Conservation (phyloP, 2,113 vertebrate species). For the Lethenteron camtschaticum region DNA sequence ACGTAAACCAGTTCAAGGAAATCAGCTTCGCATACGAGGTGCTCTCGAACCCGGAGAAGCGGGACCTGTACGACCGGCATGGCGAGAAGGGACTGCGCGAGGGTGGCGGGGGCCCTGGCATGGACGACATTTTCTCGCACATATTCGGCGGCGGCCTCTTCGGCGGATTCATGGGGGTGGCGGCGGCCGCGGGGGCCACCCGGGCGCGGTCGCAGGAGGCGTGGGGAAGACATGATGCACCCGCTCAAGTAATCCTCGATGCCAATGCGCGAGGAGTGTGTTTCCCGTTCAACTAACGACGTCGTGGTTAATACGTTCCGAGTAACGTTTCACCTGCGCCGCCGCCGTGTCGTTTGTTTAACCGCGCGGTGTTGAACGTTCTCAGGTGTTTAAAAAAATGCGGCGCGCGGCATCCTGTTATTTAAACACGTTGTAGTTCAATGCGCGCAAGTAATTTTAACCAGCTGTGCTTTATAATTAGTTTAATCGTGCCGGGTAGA, state of each 20-base stretch:
- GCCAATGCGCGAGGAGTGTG: too few species aligned
- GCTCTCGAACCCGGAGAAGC: slow-evolving; percentile 80
- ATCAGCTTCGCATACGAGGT: slow-evolving; percentile 99
- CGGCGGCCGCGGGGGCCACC: slow-evolving; percentile 50
- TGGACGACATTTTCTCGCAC: slow-evolving; percentile 98
- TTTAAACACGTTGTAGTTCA: too few species aligned
- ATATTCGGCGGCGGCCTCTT: slow-evolving; percentile 95
- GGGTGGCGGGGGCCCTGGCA: slow-evolving; percentile 67
- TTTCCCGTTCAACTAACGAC: too few species aligned
- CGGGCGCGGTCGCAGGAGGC: slow-evolving; percentile 24
- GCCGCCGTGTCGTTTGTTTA: too few species aligned
- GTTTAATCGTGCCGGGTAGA: too few species aligned
- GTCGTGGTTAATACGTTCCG: too few species aligned
- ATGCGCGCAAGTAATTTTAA: too few species aligned
- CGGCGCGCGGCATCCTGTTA: too few species aligned
- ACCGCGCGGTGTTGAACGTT: too few species aligned
- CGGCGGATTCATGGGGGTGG: slow-evolving; percentile 85
- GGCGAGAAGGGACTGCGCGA: slow-evolving; percentile 89
- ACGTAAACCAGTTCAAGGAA: slow-evolving; percentile 60
- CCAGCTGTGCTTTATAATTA: too few species aligned
- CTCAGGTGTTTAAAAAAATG: too few species aligned
- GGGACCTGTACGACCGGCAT: slow-evolving; percentile 80
- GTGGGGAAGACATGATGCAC: slow-evolving; percentile 96
- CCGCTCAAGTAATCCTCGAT: slow-evolving; percentile 52
- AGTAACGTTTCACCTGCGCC: too few species aligned